Evolutionary conservation across 2,113 vertebrate genomes (phyloP).

Genomic region (Pluvianellus socialis): DNA sequence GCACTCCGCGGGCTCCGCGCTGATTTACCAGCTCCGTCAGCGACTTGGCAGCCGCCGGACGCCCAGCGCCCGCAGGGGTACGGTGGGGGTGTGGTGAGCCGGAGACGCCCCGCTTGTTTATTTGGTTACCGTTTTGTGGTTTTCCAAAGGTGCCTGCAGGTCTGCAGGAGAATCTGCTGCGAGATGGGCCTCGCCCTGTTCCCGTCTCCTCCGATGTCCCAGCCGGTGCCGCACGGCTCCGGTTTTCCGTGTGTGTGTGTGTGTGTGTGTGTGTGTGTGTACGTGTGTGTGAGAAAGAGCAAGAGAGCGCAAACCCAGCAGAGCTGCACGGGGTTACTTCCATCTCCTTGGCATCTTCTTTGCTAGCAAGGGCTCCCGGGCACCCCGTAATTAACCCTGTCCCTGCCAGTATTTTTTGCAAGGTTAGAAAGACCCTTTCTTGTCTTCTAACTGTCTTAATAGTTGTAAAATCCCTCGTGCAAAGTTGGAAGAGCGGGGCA

Average conservation of each 20-base stretch:
- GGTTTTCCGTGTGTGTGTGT: neutral
- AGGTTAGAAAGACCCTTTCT: too few relatives aligned
- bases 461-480: rapidly evolving
- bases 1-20: neutral
- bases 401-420: neutral
- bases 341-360: neutral
- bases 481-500: rapidly evolving
- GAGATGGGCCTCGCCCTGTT: constrained; percentile 42
- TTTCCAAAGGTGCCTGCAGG: constrained; percentile 61
- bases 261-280: neutral
- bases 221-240: neutral
- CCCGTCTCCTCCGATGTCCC: neutral
- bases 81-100: neutral
- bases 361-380: neutral
- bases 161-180: constrained; percentile 51
- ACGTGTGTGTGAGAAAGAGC: neutral
- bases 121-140: constrained; percentile 52
- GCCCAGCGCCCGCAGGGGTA: neutral
- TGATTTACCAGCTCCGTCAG: neutral
- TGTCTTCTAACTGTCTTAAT: rapidly evolving
- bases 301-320: neutral
- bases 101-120: constrained; percentile 44
- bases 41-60: neutral
- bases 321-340: neutral
- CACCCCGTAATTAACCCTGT: rapidly evolving